phyloP scores from a whole-genome alignment of 2,113 vertebrate genomes.

The Cyprinus carpio region DNA sequence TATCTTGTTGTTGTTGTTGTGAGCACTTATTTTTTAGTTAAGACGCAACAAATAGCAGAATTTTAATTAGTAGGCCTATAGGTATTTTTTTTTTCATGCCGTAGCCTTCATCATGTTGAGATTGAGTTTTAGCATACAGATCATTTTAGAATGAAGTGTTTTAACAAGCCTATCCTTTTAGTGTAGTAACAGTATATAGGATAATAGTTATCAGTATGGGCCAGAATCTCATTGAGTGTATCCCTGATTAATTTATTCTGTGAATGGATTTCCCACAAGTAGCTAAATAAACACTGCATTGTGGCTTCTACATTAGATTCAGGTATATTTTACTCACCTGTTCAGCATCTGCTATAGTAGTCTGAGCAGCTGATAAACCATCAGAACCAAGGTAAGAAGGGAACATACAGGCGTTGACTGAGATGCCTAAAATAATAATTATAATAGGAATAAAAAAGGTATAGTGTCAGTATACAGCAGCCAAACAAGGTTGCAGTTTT shows the following conservation, averaged over 20 bases:
- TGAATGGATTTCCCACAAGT: neutral
- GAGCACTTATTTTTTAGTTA: too few species aligned
- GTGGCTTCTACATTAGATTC: neutral
- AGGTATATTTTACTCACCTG: slow-evolving; percentile 33
- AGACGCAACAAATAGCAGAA: neutral
- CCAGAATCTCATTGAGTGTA: neutral
- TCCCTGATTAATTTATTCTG: neutral
- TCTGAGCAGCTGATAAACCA: slow-evolving; percentile 42
- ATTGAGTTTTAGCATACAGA: neutral
- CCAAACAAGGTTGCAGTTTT: neutral
- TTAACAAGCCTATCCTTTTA: neutral
- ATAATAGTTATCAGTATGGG: neutral
- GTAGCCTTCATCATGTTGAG: neutral
- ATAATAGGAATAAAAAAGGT: slow-evolving; percentile 2
- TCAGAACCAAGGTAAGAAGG: slow-evolving; percentile 39
- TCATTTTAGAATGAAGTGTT: neutral
- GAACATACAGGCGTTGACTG: slow-evolving; percentile 13
- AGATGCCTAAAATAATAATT: slow-evolving; percentile 42
- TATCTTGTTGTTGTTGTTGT: too few species aligned
- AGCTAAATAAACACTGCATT: neutral
- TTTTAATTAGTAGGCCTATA: neutral
- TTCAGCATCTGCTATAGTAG: slow-evolving; percentile 42
- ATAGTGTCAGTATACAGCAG: neutral
- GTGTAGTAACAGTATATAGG: neutral
- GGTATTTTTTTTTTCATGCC: too few species aligned